A percentile compares a stretch with the other conserved stretches of the same genome.
phyloP scores from a whole-genome alignment of 2,113 vertebrate species.

The Dicaeum eximium region DNA sequence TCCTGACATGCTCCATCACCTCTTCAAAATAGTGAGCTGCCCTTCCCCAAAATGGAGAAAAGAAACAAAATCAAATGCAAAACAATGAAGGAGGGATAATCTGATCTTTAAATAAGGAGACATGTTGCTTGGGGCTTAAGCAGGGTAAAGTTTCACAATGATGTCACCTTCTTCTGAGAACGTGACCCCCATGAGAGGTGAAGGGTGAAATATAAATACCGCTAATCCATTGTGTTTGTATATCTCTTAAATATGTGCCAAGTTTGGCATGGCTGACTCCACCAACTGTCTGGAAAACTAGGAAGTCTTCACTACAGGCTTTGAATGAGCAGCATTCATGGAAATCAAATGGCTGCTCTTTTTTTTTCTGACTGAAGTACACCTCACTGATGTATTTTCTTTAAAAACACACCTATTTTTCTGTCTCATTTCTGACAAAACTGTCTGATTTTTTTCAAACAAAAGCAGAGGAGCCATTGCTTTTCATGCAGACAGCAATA shows the following conservation, averaged over 20 bases:
- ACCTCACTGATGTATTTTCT: neutral
- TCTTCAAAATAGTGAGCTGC: slow-evolving; percentile 83
- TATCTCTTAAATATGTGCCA: slow-evolving; percentile 53
- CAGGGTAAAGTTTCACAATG: slow-evolving; percentile 79
- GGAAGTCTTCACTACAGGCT: slow-evolving; percentile 29
- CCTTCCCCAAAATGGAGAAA: slow-evolving; percentile 71
- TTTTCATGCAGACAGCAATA: neutral
- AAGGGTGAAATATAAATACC: slow-evolving; percentile 62
- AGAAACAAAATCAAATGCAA: slow-evolving; percentile 77
- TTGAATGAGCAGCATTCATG: slow-evolving; percentile 11
- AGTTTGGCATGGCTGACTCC: slow-evolving; percentile 29
- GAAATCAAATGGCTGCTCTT: slow-evolving; percentile 4
- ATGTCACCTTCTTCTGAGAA: slow-evolving; percentile 83
- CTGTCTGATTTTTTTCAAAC: neutral
- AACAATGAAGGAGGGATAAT: slow-evolving; percentile 82
- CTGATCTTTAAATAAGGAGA: slow-evolving; percentile 87
- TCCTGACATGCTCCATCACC: slow-evolving; percentile 85
- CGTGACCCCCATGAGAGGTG: slow-evolving; percentile 56
- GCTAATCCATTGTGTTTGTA: slow-evolving; percentile 39
- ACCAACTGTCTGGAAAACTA: slow-evolving; percentile 18
- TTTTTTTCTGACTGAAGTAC: neutral
- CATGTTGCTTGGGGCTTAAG: slow-evolving; percentile 81
- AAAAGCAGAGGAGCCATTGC: neutral
- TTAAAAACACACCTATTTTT: neutral
- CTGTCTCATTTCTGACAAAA: neutral